Evolutionary conservation across 2,888 invertebrate species (phyloP).

Genomic region (Cerceris rybyensis): DNA sequence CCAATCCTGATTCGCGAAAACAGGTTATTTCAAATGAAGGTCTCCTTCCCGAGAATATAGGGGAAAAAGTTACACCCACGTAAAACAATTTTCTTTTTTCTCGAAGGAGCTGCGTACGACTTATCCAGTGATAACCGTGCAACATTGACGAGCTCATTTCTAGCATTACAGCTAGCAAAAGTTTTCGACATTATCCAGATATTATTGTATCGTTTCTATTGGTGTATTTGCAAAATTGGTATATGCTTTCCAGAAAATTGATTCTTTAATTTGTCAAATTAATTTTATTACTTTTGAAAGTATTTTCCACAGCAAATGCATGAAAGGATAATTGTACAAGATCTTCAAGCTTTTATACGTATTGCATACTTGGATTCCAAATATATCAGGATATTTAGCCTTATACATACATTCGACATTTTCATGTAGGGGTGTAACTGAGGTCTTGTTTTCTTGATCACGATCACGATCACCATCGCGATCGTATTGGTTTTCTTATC

Average conservation of each 20-base stretch:
- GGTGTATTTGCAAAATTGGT: too few relatives aligned
- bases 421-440: slow-evolving; percentile 25
- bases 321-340: too few relatives aligned
- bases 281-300: too few relatives aligned
- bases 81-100: slow-evolving; percentile 38
- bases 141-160: slow-evolving; percentile 25
- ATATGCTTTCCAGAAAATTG: too few relatives aligned
- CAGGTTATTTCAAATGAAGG: slow-evolving; percentile 1
- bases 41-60: slow-evolving; percentile 39
- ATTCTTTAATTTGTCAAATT: too few relatives aligned
- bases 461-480: neutral
- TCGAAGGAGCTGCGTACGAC: slow-evolving; percentile 1
- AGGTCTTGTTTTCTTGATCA: slow-evolving; percentile 7
- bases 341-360: too few relatives aligned
- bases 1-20: slow-evolving; percentile 19
- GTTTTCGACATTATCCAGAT: too few relatives aligned
- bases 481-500: slow-evolving; percentile 43
- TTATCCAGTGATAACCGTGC: slow-evolving; percentile 38
- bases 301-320: too few relatives aligned
- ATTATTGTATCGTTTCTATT: too few relatives aligned
- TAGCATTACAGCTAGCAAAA: too few relatives aligned
- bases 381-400: neutral
- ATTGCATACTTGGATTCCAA: too few relatives aligned
- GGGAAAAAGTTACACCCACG: slow-evolving; percentile 43
- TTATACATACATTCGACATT: neutral